phyloP scores from a whole-genome alignment of 2,113 vertebrate species.

The Eira barbara region DNA sequence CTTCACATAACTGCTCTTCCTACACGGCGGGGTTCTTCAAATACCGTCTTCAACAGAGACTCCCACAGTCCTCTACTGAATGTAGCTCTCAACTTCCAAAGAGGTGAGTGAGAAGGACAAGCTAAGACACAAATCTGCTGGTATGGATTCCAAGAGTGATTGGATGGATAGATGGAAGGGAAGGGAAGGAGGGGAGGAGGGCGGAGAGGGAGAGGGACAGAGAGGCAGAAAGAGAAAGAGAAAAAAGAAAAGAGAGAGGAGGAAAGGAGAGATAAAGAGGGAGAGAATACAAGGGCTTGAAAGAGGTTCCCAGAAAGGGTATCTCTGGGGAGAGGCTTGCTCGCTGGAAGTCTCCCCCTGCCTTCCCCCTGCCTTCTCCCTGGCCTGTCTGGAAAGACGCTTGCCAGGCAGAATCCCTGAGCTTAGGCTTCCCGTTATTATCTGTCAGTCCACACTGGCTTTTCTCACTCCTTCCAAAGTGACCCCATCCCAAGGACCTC shows the following conservation, averaged over 20 bases:
- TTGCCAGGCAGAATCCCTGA: not conserved
- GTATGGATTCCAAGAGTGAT: not conserved
- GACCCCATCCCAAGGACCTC: not conserved
- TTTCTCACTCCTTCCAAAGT: not conserved
- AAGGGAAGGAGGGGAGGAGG: rapidly evolving
- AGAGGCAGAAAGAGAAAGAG: rapidly evolving
- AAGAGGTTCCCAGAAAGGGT: not conserved
- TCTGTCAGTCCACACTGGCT: not conserved
- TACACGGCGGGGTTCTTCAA: slow-evolving; percentile 21
- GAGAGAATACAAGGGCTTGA: not conserved
- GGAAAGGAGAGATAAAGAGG: too few species aligned
- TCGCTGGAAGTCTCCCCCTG: not conserved
- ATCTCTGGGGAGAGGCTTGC: not conserved
- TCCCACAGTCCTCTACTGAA: not conserved
- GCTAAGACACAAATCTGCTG: not conserved
- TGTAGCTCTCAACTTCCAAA: not conserved
- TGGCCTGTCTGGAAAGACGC: not conserved
- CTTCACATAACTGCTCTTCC: not conserved
- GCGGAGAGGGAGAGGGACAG: rapidly evolving
- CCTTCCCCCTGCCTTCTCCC: not conserved
- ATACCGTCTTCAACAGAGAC: not conserved
- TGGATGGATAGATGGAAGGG: rapidly evolving
- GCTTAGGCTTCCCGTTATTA: not conserved
- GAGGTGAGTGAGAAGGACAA: not conserved
- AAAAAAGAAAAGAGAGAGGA: rapidly evolving